phyloP scores from a whole-genome alignment of 2,113 vertebrate genomes.

The Xiphorhynchus elegans region DNA sequence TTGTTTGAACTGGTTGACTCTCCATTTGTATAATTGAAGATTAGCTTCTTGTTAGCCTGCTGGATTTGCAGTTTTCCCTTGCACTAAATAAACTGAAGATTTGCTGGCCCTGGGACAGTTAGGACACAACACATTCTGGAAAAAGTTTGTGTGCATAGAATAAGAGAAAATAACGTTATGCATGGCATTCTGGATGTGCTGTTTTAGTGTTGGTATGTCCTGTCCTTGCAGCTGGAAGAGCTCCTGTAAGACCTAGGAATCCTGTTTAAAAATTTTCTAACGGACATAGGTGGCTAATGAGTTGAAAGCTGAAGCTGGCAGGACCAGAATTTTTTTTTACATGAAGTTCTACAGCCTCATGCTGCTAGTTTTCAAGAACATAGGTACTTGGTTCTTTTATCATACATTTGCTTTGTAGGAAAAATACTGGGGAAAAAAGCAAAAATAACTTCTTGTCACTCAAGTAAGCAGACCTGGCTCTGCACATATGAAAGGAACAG shows the following conservation, averaged over 20 bases:
- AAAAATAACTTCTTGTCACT: neutral
- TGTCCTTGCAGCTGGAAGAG: neutral
- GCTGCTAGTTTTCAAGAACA: neutral
- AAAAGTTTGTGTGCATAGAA: neutral
- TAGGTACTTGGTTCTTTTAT: neutral
- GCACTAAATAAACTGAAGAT: neutral
- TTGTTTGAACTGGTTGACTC: conserved; percentile 26
- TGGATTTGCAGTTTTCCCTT: conserved; percentile 28
- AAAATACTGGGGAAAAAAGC: neutral
- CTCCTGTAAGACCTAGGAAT: neutral
- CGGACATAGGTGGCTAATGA: neutral
- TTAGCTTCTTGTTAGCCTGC: conserved; percentile 1
- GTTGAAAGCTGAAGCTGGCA: neutral
- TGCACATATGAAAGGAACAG: neutral
- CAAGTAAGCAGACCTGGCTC: neutral
- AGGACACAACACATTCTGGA: neutral
- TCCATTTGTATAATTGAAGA: neutral
- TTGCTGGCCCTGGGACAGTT: neutral
- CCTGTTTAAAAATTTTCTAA: neutral
- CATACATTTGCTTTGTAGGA: neutral
- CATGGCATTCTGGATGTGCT: neutral
- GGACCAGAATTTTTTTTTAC: neutral
- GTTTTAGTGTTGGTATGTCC: neutral
- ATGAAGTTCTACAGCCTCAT: neutral
- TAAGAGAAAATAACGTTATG: neutral